Base-by-base conservation (phyloP, 2,888 invertebrate genomes). In the Napeogenes sylphis region DNA sequence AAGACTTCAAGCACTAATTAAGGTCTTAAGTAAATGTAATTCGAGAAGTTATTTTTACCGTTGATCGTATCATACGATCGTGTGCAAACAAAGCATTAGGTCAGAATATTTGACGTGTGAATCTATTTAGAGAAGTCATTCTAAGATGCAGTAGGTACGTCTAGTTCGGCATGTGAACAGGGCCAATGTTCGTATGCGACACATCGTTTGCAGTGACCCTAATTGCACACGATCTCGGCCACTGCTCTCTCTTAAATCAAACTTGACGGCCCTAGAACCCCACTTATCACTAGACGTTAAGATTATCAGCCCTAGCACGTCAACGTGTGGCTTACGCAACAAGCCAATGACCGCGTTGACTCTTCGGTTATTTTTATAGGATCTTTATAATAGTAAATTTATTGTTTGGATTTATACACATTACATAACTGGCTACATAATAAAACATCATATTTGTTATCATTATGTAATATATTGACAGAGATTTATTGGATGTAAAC, bases 211-310 rank as follows among this genome's bases (percentile, higher is more conserved):
- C 82, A 82, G 68, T 85, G 89, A 83, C 89, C 90, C 81, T 90
- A 90, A 90, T 90, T 84, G 80, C 79, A 70, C 70, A 77, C 79
- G 76, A 87, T 85, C 85, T 85, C 79, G 85, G 89, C 73, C 84
- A 74, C 82, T 87, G 83, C 87, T 90, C 89, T 90, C 89, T 89
- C 89, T 90, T 82, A 89, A 90, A 87, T 86, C 87, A 90, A 90
- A 81, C 88, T 87, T 73, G 76, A 76, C 74, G 83, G 89, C 87
- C 90, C 90, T 88, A 87, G 82, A 90, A 80, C 84, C 85, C 88
- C 75, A 89, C 88, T 86, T 90, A 80, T 78, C 75, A 70, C 73
- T 67, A 71, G 71, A 75, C 76, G 78, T 73, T 70, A 72, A 76
- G 81, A 81, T 78, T 79, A 83, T 81, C 82, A 77, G 83, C 80